Evolutionary conservation across 2,888 invertebrate species (phyloP).

Genomic region (Teleiodes luculella): DNA sequence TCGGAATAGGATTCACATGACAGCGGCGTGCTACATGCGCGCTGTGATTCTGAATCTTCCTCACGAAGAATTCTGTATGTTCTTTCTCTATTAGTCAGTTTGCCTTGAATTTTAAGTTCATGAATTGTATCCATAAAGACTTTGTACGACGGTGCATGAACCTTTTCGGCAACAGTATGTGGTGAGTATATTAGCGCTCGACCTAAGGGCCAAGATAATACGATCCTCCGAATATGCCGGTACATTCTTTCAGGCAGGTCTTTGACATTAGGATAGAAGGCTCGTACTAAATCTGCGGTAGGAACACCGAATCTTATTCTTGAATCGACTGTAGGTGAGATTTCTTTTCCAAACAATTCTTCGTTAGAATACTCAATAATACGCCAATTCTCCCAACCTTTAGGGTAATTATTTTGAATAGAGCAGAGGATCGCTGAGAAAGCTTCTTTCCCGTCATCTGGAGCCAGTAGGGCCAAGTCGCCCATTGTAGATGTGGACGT

Average conservation of each 20-base stretch:
- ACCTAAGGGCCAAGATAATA: background rate
- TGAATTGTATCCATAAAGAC: background rate
- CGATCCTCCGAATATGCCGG: background rate
- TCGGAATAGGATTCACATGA: background rate
- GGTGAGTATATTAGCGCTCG: slow-evolving; percentile 2
- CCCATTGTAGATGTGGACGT: background rate
- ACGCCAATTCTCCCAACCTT: background rate
- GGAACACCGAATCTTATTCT: background rate
- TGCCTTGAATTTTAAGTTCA: background rate
- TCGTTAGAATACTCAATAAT: background rate
- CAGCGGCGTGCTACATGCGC: background rate
- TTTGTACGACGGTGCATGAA: background rate
- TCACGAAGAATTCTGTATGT: background rate
- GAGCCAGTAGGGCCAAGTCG: background rate
- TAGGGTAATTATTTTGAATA: background rate
- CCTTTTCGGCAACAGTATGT: background rate
- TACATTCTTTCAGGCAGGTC: slow-evolving; percentile 2
- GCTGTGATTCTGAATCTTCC: background rate
- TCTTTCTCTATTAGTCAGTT: slow-evolving; percentile 2
- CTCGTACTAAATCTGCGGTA: background rate
- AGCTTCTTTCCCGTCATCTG: background rate
- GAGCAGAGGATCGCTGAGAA: background rate
- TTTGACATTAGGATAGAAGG: background rate
- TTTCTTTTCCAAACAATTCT: background rate
- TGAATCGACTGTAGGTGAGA: background rate